Base-by-base conservation (phyloP, 2,888 invertebrate species). In the Euzetes globulus region DNA sequence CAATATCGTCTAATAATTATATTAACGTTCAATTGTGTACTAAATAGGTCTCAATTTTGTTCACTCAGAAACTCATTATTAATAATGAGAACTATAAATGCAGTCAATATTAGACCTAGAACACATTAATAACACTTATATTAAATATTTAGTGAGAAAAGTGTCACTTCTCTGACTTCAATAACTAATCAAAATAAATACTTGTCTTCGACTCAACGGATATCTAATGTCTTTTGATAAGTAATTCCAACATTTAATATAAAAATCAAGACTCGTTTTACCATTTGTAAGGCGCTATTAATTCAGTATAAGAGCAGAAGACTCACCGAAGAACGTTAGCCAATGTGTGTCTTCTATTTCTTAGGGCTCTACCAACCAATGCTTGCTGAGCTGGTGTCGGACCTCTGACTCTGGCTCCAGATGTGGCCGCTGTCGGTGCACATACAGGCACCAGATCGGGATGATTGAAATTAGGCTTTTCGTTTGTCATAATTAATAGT, bases 271-370 rank as follows among this genome's bases (percentile, higher is more conserved):
- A 7, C 19, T 15, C 19, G 19, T 52, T 52, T 17, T 19, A 2
- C 9, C 52, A 52, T 7, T 19, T 52, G 19, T n/a, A 19, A 19
- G n/a, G n/a, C 5, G n/a, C 3, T 6, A 52, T n/a, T 52, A 7
- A n/a, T n/a, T 19, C 19, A 19, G 19, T 52, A 19, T 6, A 6
- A 52, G 52, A 19, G n/a, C 5, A 7, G 7, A 11, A 27, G 58
- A 58, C 58, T 45, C 22, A 47, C 37, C 74, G 76, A 55, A 63
- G 41, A 13, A 93, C 92, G 85, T 93, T 93, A 78, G 93, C 93
- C 82, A 94, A 86, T 15, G 93, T 94, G 83, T 93, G 93, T 75
- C 93, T 87, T 77, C 93, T 87, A 81, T 90, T 92, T 84, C 91
- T 88, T 81, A 92, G 87, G 84, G 92, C 91, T 80, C 91, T 85